Base-by-base conservation (phyloP, 2,888 invertebrate genomes). In the Agrenia bidenticulata region DNA sequence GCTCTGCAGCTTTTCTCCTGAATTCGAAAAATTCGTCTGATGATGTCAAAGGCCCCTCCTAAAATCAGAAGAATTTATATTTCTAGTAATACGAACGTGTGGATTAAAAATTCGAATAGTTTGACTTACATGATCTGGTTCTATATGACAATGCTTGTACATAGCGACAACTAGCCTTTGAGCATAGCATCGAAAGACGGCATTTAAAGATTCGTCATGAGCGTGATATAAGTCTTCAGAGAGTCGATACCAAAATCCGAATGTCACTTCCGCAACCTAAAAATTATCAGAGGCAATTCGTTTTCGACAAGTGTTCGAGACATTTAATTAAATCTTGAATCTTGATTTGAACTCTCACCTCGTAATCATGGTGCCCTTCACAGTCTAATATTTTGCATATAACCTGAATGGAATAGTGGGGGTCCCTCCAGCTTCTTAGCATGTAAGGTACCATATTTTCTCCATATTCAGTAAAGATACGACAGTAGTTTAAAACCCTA, bases 291-390 rank as follows among this genome's bases (percentile, higher is more conserved):
- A 63, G 37, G 39, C 53, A 7, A 49, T n/a, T 11, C 49, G 17
- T 49, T 49, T 49, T 11, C 19, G n/a, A n/a, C n/a, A n/a, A n/a
- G n/a, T n/a, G n/a, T n/a, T 11, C 39, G 9, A 39, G 39, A 39
- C 15, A 15, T 39, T 15, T 11, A 39, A 39, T 39, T 7, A 11
- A 49, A 49, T 49, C 13, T 9, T 15, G 49, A 49, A 17, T 49
- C 17, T 15, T 17, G 49, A 49, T 49, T 15, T 17, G 49, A 49
- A 49, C 17, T 15, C 9, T 87, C 77, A 95, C 94, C 85, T 97
- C 95, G 82, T 95, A 98, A 80, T 98, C 96, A 81, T 96, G 95
- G 83, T 98, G 96, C 0, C 94, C 94, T 11, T 94, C 92, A 81
- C 97, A 95, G 41, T 89, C 87, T 54, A 98, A 83, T 11, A 95